Base-by-base conservation (phyloP, 1,140 invertebrate species). In the Adelges cooleyi region DNA sequence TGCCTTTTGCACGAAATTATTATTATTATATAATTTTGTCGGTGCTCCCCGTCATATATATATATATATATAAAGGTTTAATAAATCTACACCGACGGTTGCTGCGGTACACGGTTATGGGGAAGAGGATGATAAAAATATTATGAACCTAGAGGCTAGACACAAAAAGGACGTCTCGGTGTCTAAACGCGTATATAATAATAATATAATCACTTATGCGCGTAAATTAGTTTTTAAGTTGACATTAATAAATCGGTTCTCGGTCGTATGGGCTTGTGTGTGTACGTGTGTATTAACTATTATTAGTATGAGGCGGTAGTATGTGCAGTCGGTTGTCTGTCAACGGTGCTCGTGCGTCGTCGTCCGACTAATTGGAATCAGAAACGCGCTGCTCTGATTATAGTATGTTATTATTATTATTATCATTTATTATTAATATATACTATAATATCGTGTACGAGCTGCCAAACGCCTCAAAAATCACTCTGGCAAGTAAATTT, bases 141-240 rank as follows among this genome's bases (percentile, higher is more conserved):
- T n/a, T n/a, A n/a, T n/a, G n/a, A n/a, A n/a, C n/a, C n/a, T n/a
- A 33, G 11, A 33, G 11, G 29, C 11, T 33, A 11, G 29, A 33
- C 29, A 33, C 29, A 33, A 33, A 33, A 33, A 33, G 29, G 5
- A n/a, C n/a, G n/a, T n/a, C n/a, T n/a, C n/a, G n/a, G n/a, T n/a
- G n/a, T n/a, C n/a, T n/a, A n/a, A n/a, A n/a, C n/a, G n/a, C n/a
- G 11, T 6, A 33, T 33, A 33, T 33, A 33, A 33, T 33, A 33
- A 33, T 33, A 33, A 33, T n/a, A n/a, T 33, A 33, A 33, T 33
- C 29, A 33, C 29, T 5, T 62, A 62, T 46, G 46, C 40, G 56
- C 56, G 56, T 62, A 62, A 62, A 62, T 62, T 62, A 62, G 40
- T 62, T 62, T 62, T 62, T 62, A 62, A 62, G 42, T 46, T 62